Conservation (phyloP, 2,888 invertebrate genomes). For the Agrotis puta region DNA sequence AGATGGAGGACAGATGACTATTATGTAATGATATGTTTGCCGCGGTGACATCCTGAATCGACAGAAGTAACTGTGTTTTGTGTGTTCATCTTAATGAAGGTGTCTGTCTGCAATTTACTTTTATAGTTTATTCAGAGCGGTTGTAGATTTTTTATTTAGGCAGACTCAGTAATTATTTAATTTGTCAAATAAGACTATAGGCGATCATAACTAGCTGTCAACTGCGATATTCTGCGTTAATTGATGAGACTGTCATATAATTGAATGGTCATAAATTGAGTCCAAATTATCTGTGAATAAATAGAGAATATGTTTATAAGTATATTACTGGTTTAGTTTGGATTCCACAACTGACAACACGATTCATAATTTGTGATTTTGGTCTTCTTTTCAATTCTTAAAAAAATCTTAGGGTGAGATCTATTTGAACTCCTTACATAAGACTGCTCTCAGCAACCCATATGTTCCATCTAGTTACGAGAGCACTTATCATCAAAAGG, state of each 20-base stretch:
- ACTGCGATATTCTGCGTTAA: not conserved
- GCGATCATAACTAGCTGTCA: not conserved
- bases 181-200: constrained; percentile 8
- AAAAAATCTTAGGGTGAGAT: constrained; percentile 5
- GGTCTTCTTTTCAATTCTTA: too few species aligned
- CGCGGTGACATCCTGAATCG: constrained; percentile 42
- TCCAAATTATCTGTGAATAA: not conserved
- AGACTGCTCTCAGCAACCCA: constrained; percentile 39
- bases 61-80: constrained; percentile 1
- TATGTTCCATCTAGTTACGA: constrained; percentile 51
- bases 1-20: constrained; percentile 42
- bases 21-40: constrained; percentile 46
- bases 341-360: too few species aligned
- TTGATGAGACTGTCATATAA: not conserved
- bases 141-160: not conserved
- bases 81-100: constrained; percentile 17
- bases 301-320: not conserved
- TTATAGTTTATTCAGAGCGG: not conserved
- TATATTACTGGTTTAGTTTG: too few species aligned
- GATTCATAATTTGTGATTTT: too few species aligned
- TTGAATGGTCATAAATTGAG: not conserved
- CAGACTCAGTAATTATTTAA: not conserved
- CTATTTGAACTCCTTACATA: constrained; percentile 22
- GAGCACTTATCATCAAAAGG: constrained; percentile 65
- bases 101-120: constrained; percentile 1